phyloP scores from a whole-genome alignment of 2,888 invertebrate species.

The Sussaba pulchella region DNA sequence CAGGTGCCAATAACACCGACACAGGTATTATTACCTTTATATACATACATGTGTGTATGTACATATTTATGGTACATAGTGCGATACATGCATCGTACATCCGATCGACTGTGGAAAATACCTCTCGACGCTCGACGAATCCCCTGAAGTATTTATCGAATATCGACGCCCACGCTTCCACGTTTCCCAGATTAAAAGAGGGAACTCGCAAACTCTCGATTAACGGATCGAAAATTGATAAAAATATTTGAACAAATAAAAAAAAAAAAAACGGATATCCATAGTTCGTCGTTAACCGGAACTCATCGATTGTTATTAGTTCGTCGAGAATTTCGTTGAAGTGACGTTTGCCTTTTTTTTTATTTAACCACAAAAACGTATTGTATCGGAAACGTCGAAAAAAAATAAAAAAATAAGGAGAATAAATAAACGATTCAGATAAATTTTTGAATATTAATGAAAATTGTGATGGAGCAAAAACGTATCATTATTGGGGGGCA shows the following conservation, averaged over 20 bases:
- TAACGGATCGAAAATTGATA: slow-evolving; percentile 17
- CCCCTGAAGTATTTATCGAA: slow-evolving; percentile 50
- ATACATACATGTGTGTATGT: too few relatives aligned
- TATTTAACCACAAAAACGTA: not conserved
- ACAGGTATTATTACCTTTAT: slow-evolving; percentile 7
- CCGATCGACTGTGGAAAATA: slow-evolving; percentile 39
- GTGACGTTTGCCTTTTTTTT: not conserved
- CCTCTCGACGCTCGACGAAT: slow-evolving; percentile 37
- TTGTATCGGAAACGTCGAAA: not conserved
- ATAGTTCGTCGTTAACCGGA: slow-evolving; percentile 9
- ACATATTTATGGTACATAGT: slow-evolving; percentile 2
- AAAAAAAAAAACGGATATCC: not conserved
- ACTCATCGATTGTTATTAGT: slow-evolving; percentile 12
- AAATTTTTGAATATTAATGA: slow-evolving; percentile 19
- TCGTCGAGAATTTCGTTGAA: slow-evolving; percentile 3
- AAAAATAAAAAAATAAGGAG: too few relatives aligned
- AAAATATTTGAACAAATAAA: not conserved
- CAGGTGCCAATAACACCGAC: slow-evolving; percentile 23
- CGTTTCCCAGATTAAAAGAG: slow-evolving; percentile 36
- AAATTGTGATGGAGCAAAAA: slow-evolving; percentile 55
- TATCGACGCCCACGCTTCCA: slow-evolving; percentile 31
- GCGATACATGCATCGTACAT: slow-evolving; percentile 7
- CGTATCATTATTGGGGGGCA: slow-evolving; percentile 60
- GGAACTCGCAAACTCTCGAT: slow-evolving; percentile 31
- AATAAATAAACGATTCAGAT: too few relatives aligned